These are phyloP conservation scores for Pelosia muscerda DNA, from an alignment of 2,888 invertebrate species.

Conservation along the genomic window DNA sequence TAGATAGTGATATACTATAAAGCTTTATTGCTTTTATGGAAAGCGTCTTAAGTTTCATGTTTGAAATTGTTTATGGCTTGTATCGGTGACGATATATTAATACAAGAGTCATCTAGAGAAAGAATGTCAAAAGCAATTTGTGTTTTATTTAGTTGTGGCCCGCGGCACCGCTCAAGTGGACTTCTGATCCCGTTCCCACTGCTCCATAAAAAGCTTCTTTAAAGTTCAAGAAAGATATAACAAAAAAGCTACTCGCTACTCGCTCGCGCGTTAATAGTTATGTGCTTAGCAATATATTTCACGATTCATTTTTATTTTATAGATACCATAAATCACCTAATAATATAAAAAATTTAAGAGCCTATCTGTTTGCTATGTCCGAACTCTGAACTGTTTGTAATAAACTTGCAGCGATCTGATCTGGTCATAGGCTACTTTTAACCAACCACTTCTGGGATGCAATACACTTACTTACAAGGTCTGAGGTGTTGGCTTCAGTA, in stretches of 20 bases:
- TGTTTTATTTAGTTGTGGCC: too few relatives aligned
- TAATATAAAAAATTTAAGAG: background rate
- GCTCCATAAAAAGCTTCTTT: too few relatives aligned
- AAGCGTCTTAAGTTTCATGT: slow-evolving; percentile 8
- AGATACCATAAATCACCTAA: background rate
- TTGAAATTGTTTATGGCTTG: background rate
- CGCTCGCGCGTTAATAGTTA: too few relatives aligned
- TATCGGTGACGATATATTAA: background rate
- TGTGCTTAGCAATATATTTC: too few relatives aligned
- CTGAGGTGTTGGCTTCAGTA: background rate
- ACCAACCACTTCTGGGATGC: background rate
- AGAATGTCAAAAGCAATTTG: too few relatives aligned
- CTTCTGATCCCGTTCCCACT: too few relatives aligned
- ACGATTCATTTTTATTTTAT: background rate
- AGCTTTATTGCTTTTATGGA: slow-evolving; percentile 12
- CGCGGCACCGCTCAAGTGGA: too few relatives aligned
- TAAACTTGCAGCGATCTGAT: background rate
- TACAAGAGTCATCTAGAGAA: too few relatives aligned
- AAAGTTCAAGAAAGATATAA: too few relatives aligned
- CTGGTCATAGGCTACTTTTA: background rate
- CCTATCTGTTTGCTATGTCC: background rate
- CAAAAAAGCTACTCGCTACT: too few relatives aligned
- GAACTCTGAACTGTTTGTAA: background rate
- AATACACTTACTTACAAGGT: background rate
- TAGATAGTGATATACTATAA: slow-evolving; percentile 22